Conservation (phyloP, 37 sponge, comb jelly and placozoan species). For the Cliona cf. orientalis region DNA sequence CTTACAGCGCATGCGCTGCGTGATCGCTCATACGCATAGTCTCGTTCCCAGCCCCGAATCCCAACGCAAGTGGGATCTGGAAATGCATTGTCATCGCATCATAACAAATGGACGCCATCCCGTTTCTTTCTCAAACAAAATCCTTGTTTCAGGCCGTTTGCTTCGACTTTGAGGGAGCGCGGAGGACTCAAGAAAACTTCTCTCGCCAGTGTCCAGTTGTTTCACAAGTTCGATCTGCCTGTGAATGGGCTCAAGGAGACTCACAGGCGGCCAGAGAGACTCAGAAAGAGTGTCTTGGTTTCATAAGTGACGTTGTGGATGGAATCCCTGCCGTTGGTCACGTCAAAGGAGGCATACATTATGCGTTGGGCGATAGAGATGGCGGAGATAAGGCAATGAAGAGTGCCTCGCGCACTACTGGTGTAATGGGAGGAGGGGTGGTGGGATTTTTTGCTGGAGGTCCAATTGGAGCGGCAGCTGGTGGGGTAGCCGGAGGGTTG, state of each 20-base stretch:
- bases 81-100: too few relatives aligned
- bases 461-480: constrained; percentile 14
- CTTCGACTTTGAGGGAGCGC: constrained; percentile 15
- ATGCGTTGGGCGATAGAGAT: constrained; percentile 30
- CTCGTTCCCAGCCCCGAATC: too few relatives aligned
- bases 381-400: constrained; percentile 35
- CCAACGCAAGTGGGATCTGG: too few relatives aligned
- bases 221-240: constrained; percentile 16
- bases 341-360: constrained; percentile 42
- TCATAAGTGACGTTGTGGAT: constrained; percentile 13
- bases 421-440: constrained; percentile 36
- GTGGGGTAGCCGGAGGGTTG: constrained; percentile 1
- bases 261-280: constrained; percentile 17
- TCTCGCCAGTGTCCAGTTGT: constrained; percentile 17
- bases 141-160: constrained; percentile 13
- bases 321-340: constrained; percentile 35
- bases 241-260: constrained; percentile 3
- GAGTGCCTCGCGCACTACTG: constrained; percentile 18
- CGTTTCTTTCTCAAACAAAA: constrained; percentile 16
- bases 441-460: constrained; percentile 13
- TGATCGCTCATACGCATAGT: too few relatives aligned
- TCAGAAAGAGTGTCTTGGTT: neutral
- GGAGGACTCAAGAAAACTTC: constrained; percentile 32
- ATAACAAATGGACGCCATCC: neutral
- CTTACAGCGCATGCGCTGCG: too few relatives aligned